These are phyloP conservation scores for Callosobruchus maculatus DNA, from an alignment of 2,888 invertebrate species.

Conservation along the genomic window DNA sequence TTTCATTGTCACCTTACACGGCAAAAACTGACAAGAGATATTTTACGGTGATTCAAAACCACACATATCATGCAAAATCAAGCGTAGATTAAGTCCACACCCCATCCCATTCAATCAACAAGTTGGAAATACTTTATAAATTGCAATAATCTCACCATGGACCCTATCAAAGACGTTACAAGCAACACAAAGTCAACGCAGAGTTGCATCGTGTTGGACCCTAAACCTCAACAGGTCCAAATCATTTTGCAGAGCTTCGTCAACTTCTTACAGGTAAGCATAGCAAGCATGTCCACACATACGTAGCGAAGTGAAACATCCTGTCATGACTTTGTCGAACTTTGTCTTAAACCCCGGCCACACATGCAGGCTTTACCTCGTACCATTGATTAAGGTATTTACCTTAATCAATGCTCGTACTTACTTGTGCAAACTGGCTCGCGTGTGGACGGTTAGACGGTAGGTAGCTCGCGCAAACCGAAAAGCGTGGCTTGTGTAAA, in stretches of 20 bases:
- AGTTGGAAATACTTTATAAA: neutral
- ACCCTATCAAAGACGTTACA: neutral
- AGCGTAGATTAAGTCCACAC: neutral
- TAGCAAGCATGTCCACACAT: too few species aligned
- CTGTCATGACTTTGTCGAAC: too few species aligned
- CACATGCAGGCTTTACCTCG: too few species aligned
- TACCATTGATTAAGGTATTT: too few species aligned
- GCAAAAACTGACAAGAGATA: neutral
- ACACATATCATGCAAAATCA: neutral
- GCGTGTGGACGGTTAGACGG: too few species aligned
- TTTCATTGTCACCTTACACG: neutral
- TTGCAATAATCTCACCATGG: neutral
- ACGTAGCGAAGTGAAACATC: too few species aligned
- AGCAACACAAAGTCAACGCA: neutral
- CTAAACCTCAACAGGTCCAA: neutral
- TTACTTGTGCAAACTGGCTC: too few species aligned
- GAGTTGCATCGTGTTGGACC: neutral
- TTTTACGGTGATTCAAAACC: neutral
- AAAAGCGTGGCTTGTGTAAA: too few species aligned
- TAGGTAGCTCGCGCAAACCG: too few species aligned
- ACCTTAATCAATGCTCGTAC: too few species aligned
- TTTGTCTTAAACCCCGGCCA: too few species aligned
- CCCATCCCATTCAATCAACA: neutral
- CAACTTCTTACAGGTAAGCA: neutral
- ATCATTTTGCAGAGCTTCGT: neutral